Percentiles rank a stretch among this genome's conserved stretches.
phyloP scores from a whole-genome alignment of 2,797 vertebrate species.

The Semotilus atromaculatus region DNA sequence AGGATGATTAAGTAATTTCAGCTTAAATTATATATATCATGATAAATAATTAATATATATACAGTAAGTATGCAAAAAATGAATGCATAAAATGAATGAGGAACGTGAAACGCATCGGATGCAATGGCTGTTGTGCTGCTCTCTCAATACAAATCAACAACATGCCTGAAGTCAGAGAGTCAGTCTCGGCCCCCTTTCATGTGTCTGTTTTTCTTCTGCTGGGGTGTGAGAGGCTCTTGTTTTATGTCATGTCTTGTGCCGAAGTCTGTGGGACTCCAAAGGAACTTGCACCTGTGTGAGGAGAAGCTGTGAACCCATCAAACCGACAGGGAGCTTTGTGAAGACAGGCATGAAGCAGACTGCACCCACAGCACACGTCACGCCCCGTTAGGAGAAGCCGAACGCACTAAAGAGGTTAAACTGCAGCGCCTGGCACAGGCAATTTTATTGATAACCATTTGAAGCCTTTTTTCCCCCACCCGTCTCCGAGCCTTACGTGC shows the following conservation, averaged over 20 bases:
- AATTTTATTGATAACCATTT: slow-evolving; percentile 82
- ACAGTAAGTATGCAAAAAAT: not conserved
- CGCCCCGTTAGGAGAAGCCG: slow-evolving; percentile 77
- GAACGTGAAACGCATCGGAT: slow-evolving; percentile 4
- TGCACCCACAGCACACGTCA: slow-evolving; percentile 72
- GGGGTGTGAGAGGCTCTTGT: slow-evolving; percentile 52
- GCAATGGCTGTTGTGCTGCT: slow-evolving; percentile 35
- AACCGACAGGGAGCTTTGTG: slow-evolving; percentile 70
- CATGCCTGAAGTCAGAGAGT: slow-evolving; percentile 48
- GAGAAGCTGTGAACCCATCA: slow-evolving; percentile 77
- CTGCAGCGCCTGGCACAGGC: slow-evolving; percentile 78
- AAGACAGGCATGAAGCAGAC: slow-evolving; percentile 76
- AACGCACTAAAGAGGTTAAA: slow-evolving; percentile 81
- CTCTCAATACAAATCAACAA: slow-evolving; percentile 28
- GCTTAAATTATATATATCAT: no score
- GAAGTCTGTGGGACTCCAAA: slow-evolving; percentile 75
- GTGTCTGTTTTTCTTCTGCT: slow-evolving; percentile 47
- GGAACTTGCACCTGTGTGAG: slow-evolving; percentile 68
- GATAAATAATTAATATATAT: no score
- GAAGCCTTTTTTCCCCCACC: slow-evolving; percentile 71
- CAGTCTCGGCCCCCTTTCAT: slow-evolving; percentile 51
- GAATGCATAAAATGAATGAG: slow-evolving; percentile 29
- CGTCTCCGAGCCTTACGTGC: slow-evolving; percentile 62
- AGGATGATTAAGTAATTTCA: no score
- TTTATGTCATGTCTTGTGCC: slow-evolving; percentile 67